Conservation (phyloP, 1,140 invertebrate species). For the Babylonia areolata region DNA sequence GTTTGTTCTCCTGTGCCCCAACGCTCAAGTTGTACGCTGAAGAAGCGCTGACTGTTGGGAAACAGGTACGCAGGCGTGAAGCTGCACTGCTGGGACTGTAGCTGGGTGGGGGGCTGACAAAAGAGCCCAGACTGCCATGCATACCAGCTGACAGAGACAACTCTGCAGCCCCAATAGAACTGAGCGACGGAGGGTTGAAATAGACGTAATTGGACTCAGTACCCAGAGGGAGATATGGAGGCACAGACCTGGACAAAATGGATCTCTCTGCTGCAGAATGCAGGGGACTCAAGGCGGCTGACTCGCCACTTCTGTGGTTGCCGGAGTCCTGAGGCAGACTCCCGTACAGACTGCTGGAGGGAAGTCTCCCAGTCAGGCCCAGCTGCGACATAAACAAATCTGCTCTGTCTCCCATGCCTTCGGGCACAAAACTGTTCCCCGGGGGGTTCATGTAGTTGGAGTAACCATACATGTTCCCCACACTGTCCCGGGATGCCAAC, state of each 20-base stretch:
- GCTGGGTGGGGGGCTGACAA: background rate
- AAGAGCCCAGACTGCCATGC: background rate
- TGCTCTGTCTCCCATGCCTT: background rate
- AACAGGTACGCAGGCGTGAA: background rate
- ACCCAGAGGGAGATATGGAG: background rate
- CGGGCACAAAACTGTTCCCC: background rate
- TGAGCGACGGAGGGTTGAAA: background rate
- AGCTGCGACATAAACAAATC: background rate
- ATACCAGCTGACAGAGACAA: background rate
- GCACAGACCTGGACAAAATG: slow-evolving; percentile 12
- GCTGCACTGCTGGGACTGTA: background rate
- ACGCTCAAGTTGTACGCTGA: background rate
- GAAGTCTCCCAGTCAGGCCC: background rate
- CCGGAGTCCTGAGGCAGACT: background rate
- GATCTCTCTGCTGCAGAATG: background rate
- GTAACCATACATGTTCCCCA: background rate
- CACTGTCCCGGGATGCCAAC: background rate
- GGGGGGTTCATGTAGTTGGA: background rate
- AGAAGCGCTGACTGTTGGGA: background rate
- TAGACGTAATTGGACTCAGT: background rate
- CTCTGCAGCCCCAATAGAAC: background rate
- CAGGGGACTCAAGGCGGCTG: background rate
- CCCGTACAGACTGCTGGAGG: background rate
- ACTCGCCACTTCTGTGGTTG: background rate
- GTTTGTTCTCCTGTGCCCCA: background rate